Percentiles rank a stretch among this genome's conserved stretches.
phyloP scores from a whole-genome alignment of 2,113 vertebrate genomes.

The Cichladusa arquata region DNA sequence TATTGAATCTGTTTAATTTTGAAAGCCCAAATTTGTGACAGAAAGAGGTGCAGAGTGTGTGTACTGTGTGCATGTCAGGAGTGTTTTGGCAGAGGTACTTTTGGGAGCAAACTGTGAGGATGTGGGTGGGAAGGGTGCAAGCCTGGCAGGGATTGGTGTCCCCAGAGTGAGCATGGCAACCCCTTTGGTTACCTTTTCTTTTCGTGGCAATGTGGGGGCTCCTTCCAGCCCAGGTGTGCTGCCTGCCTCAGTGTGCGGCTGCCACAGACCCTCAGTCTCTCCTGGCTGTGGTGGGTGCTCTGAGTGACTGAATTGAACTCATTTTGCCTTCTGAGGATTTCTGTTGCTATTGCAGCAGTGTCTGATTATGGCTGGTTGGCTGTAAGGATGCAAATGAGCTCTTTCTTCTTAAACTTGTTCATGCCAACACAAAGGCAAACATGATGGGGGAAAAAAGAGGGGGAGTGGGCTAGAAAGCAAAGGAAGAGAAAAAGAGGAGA shows the following conservation, averaged over 20 bases:
- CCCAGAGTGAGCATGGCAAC: too few relatives aligned
- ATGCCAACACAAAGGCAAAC: background rate
- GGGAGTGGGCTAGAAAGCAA: too few relatives aligned
- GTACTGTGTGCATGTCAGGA: background rate
- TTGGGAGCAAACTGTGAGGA: background rate
- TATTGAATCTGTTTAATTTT: background rate
- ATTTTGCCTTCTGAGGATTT: background rate
- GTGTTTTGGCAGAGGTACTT: background rate
- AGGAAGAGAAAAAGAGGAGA: background rate
- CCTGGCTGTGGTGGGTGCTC: background rate
- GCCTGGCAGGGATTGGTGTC: background rate
- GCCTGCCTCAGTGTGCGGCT: background rate
- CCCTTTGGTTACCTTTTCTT: background rate
- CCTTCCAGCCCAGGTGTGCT: background rate
- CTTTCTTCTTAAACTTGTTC: background rate
- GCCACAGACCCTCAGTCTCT: accelerated
- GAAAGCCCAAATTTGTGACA: background rate
- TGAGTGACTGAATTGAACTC: background rate
- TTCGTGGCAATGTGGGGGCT: accelerated
- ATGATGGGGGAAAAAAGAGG: accelerated
- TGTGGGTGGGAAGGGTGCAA: background rate
- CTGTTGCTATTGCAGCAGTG: background rate
- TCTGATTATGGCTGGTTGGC: background rate
- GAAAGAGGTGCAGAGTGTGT: background rate
- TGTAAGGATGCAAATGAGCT: accelerated